Percentiles rank a stretch among this genome's conserved stretches.
phyloP scores from a whole-genome alignment of 2,888 invertebrate genomes.

The Drosophila mimica region DNA sequence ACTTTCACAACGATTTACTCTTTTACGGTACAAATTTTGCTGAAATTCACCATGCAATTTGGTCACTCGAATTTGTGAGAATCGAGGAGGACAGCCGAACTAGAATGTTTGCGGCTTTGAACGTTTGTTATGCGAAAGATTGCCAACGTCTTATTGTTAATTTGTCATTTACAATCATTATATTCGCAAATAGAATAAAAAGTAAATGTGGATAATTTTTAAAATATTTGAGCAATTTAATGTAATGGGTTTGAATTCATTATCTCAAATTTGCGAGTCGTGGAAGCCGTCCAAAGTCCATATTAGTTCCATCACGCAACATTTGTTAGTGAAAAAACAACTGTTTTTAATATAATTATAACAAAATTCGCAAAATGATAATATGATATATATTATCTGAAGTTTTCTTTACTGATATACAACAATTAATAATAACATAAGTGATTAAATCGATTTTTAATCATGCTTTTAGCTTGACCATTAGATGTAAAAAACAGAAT shows the following conservation, averaged over 20 bases:
- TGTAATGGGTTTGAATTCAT: neutral
- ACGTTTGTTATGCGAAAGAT: slow-evolving; percentile 12
- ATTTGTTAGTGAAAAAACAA: slow-evolving; percentile 4
- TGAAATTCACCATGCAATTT: neutral
- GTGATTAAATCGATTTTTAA: slow-evolving; percentile 3
- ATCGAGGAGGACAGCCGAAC: slow-evolving; percentile 30
- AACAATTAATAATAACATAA: neutral
- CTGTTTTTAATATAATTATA: slow-evolving; percentile 17
- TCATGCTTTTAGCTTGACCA: neutral
- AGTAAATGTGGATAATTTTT: neutral
- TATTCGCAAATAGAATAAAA: neutral
- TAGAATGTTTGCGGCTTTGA: slow-evolving; percentile 16
- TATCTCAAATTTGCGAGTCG: neutral
- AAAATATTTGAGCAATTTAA: slow-evolving; percentile 15
- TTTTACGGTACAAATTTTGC: slow-evolving; percentile 2
- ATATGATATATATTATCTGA: neutral
- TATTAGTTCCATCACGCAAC: neutral
- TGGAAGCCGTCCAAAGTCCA: neutral
- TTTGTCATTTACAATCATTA: neutral
- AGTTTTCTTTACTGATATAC: neutral
- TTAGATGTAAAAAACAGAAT: slow-evolving; percentile 2
- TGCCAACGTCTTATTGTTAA: slow-evolving; percentile 6
- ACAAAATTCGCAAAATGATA: neutral
- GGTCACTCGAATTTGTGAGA: slow-evolving; percentile 36
- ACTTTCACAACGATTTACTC: slow-evolving; percentile 17